Base-by-base conservation (phyloP, 2,888 invertebrate species). In the Crematogaster levior region DNA sequence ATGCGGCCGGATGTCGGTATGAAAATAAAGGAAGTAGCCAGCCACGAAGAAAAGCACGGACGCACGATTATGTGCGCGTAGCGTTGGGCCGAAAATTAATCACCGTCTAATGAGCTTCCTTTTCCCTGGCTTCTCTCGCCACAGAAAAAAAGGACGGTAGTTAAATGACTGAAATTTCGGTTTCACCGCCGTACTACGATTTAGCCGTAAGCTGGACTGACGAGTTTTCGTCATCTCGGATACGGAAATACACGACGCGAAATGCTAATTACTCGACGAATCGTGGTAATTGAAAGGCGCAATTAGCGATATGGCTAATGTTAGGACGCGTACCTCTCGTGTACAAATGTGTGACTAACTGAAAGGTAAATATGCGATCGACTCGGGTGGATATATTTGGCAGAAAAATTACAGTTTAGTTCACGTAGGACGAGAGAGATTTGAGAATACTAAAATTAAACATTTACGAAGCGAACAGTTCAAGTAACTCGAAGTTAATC, bases 11-110 rank as follows among this genome's bases (percentile, higher is more conserved):
- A 90, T 90, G 90, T 80, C 83, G 68, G 80, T 27, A 83, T 60
- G 83, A 90, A 90, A 90, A 88, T 88, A 87, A 90, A 89, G 90
- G 89, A 89, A 87, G 90, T 89, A 85, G 83, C 70, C 85, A 83
- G 53, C 83, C 84, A 48, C 86, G 79, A 84, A 87, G 88, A 85
- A 88, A 88, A 88, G 83, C 79, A 85, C 30, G 70, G 81, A 53
- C 66, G 72, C 79, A 46, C 34, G 56, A 77, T 61, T 58, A 65
- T 21, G 61, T 68, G 68, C 30, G 40, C 27, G 21, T 40, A 30
- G 30, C 40, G 53, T 40, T 12, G 68, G 18, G 3, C 56, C 77
- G 43, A 79, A 79, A 79, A 79, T 79, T 79, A 79, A 79, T 79
- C 24, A 79, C 34, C 53, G 12, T 43, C 21, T 79, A 79, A 79